A percentile compares a stretch with the other conserved stretches of the same genome.
phyloP scores from a whole-genome alignment of 2,797 vertebrate species.

The Enoplosus armatus region DNA sequence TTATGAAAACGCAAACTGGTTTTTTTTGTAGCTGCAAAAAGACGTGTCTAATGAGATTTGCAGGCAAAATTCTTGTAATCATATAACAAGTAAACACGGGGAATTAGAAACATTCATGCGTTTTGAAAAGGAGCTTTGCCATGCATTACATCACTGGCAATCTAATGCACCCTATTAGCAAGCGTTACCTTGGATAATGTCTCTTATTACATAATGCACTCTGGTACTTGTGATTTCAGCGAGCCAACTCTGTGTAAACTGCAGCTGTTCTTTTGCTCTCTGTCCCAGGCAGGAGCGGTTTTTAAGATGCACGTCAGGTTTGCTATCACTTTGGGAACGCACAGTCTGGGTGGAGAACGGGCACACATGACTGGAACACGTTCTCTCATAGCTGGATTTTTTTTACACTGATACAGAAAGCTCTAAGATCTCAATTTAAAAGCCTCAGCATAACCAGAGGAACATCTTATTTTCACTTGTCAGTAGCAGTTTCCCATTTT shows the following conservation, averaged over 20 bases:
- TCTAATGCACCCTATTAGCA: constrained; percentile 70
- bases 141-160: constrained; percentile 69
- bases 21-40: constrained; percentile 44
- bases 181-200: constrained; percentile 76
- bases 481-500: constrained; percentile 30
- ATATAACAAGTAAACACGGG: constrained; percentile 52
- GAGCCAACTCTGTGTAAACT: constrained; percentile 55
- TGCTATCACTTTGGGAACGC: constrained; percentile 38
- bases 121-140: constrained; percentile 67
- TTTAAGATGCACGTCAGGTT: constrained; percentile 71
- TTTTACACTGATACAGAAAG: constrained; percentile 1
- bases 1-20: constrained; percentile 7
- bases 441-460: constrained; percentile 3
- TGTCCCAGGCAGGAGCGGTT: constrained; percentile 52
- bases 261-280: constrained; percentile 65
- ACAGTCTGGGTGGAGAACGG: constrained; percentile 20
- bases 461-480: constrained; percentile 26
- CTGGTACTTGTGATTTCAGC: constrained; percentile 62
- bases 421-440: constrained; percentile 13
- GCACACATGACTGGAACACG: constrained; percentile 27
- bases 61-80: constrained; percentile 47
- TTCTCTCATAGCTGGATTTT: constrained; percentile 23
- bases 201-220: constrained; percentile 76
- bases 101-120: constrained; percentile 60
- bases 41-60: constrained; percentile 55